These are phyloP conservation scores for Oryzias javanicus DNA, from an alignment of 2,113 vertebrate genomes.

Conservation along the genomic window DNA sequence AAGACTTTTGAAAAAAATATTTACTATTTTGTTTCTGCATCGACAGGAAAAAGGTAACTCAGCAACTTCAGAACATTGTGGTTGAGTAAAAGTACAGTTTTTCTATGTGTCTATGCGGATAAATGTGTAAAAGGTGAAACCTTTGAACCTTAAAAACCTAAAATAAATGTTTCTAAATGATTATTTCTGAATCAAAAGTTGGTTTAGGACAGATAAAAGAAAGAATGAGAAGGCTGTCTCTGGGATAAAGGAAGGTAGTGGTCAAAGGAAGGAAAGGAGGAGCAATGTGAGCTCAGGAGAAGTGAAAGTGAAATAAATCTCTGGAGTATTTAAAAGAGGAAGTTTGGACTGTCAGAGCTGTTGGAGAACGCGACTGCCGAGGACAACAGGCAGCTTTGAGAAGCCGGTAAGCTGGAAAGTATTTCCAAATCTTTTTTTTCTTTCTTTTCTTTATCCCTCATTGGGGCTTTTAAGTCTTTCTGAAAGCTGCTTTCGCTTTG, in stretches of 20 bases:
- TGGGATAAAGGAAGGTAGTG: conserved; percentile 1
- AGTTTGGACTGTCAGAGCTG: conserved; percentile 51
- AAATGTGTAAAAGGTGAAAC: too few species aligned
- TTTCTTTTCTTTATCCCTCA: background rate
- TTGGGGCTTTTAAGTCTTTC: background rate
- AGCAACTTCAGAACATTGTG: too few species aligned
- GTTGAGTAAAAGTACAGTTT: too few species aligned
- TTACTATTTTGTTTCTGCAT: too few species aligned
- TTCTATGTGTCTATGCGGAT: too few species aligned
- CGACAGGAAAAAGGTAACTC: too few species aligned
- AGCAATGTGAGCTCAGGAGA: conserved; percentile 57
- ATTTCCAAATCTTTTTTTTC: background rate
- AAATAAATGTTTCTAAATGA: too few species aligned
- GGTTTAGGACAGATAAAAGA: too few species aligned
- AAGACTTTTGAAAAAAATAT: too few species aligned
- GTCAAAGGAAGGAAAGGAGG: conserved; percentile 54
- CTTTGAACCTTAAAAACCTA: too few species aligned
- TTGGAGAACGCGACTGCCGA: conserved; percentile 20
- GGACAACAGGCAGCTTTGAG: conserved; percentile 5
- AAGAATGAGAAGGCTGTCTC: background rate
- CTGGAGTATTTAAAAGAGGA: conserved; percentile 75
- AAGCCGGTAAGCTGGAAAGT: conserved; percentile 36
- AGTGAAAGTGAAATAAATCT: conserved; percentile 80
- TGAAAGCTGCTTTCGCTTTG: conserved; percentile 19
- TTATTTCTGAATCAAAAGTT: too few species aligned